These are phyloP conservation scores for Salvelinus namaycush DNA, from an alignment of 2,113 vertebrate genomes.

Conservation along the genomic window DNA sequence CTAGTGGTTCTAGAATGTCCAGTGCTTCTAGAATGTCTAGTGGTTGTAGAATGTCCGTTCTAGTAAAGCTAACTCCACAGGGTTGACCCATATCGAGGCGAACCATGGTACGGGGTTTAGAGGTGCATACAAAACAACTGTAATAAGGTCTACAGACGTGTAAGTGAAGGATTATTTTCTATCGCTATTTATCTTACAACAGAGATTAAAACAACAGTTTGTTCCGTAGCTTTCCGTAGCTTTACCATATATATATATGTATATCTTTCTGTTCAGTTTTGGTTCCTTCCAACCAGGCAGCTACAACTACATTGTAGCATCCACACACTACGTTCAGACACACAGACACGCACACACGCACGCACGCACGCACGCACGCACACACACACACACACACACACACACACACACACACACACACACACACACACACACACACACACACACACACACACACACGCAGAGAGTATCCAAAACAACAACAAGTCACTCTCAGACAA, in stretches of 20 bases:
- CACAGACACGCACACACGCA: conserved; percentile 33
- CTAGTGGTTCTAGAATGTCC: no score
- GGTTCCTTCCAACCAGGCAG: conserved; percentile 54
- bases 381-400: conserved; percentile 52
- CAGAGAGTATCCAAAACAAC: conserved; percentile 28
- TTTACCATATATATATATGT: conserved; percentile 64
- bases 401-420: conserved; percentile 49
- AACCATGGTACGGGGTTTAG: conserved; percentile 65
- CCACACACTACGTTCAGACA: conserved; percentile 45
- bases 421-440: conserved; percentile 47
- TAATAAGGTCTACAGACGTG: conserved; percentile 62
- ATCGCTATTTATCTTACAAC: conserved; percentile 64
- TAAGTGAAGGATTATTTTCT: conserved; percentile 37
- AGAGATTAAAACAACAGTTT: conserved; percentile 63
- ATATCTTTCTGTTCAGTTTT: conserved; percentile 60
- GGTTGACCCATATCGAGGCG: conserved; percentile 14
- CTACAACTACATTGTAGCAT: conserved; percentile 40
- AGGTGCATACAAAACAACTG: conserved; percentile 72
- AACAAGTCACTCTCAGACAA: conserved; percentile 51
- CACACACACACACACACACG: conserved; percentile 24
- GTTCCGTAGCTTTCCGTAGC: conserved; percentile 48
- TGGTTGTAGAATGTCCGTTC: no score
- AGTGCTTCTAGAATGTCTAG: no score
- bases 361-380: conserved; percentile 35
- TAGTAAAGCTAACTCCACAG: no score